These are phyloP conservation scores for Apeira syringaria DNA, from an alignment of 2,888 invertebrate species.

Conservation along the genomic window DNA sequence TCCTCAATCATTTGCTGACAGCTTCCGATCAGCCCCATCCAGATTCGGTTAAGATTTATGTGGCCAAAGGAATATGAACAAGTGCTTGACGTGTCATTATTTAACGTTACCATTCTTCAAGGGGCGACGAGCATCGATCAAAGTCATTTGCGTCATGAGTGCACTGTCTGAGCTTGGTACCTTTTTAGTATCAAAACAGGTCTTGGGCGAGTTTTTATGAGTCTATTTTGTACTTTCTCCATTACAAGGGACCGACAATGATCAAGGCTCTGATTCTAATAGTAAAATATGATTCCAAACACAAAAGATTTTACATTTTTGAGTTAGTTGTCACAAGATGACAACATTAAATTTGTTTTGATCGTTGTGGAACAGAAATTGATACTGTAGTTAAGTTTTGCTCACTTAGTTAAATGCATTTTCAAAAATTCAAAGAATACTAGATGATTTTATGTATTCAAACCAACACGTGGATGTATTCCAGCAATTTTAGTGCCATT, in stretches of 20 bases:
- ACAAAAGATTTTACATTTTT: background rate
- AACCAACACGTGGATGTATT: too few species aligned
- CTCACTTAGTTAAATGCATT: too few species aligned
- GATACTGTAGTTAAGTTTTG: too few species aligned
- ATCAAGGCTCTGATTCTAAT: background rate
- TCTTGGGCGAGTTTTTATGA: conserved; percentile 9
- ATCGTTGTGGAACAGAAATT: too few species aligned
- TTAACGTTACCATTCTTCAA: conserved; percentile 38
- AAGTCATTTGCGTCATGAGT: conserved; percentile 38
- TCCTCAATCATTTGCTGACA: conserved; percentile 31
- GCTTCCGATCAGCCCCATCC: conserved; percentile 33
- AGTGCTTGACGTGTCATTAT: conserved; percentile 40
- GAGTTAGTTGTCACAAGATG: too few species aligned
- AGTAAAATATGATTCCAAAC: too few species aligned
- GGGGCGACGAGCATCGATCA: conserved; percentile 41
- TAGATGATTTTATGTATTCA: too few species aligned
- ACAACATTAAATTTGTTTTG: too few species aligned
- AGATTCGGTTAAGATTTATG: conserved; percentile 32
- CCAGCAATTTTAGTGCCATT: too few species aligned
- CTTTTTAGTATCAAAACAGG: conserved; percentile 29
- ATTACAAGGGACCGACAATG: background rate
- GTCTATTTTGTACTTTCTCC: conserved; percentile 4
- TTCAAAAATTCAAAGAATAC: too few species aligned
- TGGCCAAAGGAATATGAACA: conserved; percentile 25
- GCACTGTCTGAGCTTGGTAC: conserved; percentile 19